Evolutionary conservation across 2,113 vertebrate genomes (phyloP).

Genomic region (Dryoscopus gambensis): DNA sequence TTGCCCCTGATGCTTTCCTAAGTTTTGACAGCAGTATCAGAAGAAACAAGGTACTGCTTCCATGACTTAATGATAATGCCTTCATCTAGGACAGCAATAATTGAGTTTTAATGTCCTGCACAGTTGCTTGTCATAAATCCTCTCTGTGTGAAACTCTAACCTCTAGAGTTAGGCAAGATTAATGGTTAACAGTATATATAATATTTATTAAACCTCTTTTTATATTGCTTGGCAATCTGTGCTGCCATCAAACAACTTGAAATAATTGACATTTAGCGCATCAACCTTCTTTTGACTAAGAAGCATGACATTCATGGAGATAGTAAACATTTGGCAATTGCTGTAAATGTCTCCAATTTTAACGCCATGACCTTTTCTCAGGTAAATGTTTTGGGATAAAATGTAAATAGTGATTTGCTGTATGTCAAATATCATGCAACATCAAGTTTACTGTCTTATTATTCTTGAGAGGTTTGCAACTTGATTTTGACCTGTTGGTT

Average conservation of each 20-base stretch:
- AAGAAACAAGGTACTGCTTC: slow-evolving; percentile 43
- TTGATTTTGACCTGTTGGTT: slow-evolving; percentile 65
- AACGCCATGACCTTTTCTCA: slow-evolving; percentile 80
- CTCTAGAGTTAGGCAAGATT: slow-evolving; percentile 63
- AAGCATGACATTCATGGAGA: slow-evolving; percentile 80
- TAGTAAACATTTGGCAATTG: slow-evolving; percentile 81
- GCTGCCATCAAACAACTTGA: slow-evolving; percentile 75
- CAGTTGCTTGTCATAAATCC: slow-evolving; percentile 68
- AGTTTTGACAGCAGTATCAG: slow-evolving; percentile 21
- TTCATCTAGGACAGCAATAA: slow-evolving; percentile 61
- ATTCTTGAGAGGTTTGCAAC: slow-evolving; percentile 72
- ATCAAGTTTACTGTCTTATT: slow-evolving; percentile 72
- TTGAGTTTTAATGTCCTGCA: slow-evolving; percentile 70
- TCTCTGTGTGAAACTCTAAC: slow-evolving; percentile 64
- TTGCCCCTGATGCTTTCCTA: slow-evolving; percentile 1
- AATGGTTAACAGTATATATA: slow-evolving; percentile 73
- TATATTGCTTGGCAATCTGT: slow-evolving; percentile 74
- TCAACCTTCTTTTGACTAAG: slow-evolving; percentile 75
- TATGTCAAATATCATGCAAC: slow-evolving; percentile 76
- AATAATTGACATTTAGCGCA: slow-evolving; percentile 81
- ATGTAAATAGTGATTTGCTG: slow-evolving; percentile 83
- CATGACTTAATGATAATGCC: slow-evolving; percentile 37
- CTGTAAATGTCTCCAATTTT: slow-evolving; percentile 83
- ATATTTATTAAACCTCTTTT: slow-evolving; percentile 78
- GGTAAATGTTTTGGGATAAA: slow-evolving; percentile 84